Evolutionary conservation across 1,140 invertebrate genomes (phyloP), one percentile per base, ranked within the genome.

Genomic region (Pseudobourletiella spinata): DNA sequence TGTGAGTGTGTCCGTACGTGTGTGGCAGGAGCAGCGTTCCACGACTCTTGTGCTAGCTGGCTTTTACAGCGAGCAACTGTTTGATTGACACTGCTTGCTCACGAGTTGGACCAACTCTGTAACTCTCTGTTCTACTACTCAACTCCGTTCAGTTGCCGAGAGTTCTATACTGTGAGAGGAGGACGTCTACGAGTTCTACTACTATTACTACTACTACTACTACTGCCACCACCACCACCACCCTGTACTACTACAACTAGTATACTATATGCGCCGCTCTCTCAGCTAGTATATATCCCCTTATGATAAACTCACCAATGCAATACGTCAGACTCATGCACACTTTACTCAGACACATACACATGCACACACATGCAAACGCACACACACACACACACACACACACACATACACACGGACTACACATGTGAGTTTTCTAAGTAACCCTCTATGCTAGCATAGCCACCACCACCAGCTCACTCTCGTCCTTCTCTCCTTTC

Each of bases 71-170:
- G 55, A 63, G 61, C 61, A 58, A 66, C 55, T 66, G 55, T 66
- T 66, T 66, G 64, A 66, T 61, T 66, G 64, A 66, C 64, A 66
- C 64, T 66, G 56, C 64, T 62, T 66, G 59, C 59, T 66, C 57
- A 28, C 43, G 44, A 55, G 26, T 55, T 32, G 16, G 22, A 55
- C 52, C 52, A 55, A 55, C 52, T 55, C 52, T 55, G 18, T 24
- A 20, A 6, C 28, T 32, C 58, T 52, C 35, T 28, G 20, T 44
- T 52, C 46, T 39, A 52, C 58, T 60, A 51, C 48, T 60, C 58
- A 52, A 60, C 58, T 52, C 58, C 29, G 1, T 52, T 24, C 8
- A 8, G 25, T 28, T n/a, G 51, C 3, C 15, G 2, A 29, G 28
- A 57, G 54, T 57, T 26, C 16, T 57, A 39, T n/a, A 39, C 16